Conservation (phyloP, 2,797 vertebrate genomes). For the Orientallactaga sibirica region DNA sequence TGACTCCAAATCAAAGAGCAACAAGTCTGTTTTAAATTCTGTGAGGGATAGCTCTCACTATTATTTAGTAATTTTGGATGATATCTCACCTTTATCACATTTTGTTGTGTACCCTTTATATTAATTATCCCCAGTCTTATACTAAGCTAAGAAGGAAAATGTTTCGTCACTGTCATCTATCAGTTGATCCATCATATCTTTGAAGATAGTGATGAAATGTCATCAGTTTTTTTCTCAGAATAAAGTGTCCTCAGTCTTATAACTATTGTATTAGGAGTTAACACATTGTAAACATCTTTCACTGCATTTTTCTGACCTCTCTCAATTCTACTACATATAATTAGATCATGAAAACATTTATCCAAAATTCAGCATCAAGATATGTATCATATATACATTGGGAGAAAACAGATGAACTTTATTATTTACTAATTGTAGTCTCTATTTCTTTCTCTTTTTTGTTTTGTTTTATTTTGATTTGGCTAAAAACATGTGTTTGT, state of each 20-base stretch:
- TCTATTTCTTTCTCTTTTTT: neutral
- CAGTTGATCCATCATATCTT: constrained; percentile 24
- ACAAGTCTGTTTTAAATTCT: constrained; percentile 4
- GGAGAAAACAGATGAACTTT: neutral
- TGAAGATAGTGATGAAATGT: constrained; percentile 50
- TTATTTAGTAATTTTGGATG: constrained; percentile 51
- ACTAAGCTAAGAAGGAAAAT: constrained; percentile 43
- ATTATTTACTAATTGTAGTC: neutral
- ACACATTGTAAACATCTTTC: neutral
- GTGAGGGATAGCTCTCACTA: neutral
- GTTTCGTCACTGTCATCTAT: constrained; percentile 40
- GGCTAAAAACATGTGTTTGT: neutral
- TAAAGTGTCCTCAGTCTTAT: constrained; percentile 8
- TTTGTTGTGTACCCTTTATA: constrained; percentile 47
- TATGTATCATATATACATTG: neutral
- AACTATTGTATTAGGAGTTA: neutral
- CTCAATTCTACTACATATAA: neutral
- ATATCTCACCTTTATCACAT: constrained; percentile 13
- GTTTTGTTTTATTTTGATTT: neutral
- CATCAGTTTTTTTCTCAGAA: constrained; percentile 36
- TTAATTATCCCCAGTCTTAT: neutral
- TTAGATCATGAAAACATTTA: neutral
- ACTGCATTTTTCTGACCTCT: neutral
- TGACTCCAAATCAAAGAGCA: neutral
- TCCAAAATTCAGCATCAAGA: neutral